Evolutionary conservation across 2,113 vertebrate species (phyloP).

Genomic region (Pseudopipra pipra): DNA sequence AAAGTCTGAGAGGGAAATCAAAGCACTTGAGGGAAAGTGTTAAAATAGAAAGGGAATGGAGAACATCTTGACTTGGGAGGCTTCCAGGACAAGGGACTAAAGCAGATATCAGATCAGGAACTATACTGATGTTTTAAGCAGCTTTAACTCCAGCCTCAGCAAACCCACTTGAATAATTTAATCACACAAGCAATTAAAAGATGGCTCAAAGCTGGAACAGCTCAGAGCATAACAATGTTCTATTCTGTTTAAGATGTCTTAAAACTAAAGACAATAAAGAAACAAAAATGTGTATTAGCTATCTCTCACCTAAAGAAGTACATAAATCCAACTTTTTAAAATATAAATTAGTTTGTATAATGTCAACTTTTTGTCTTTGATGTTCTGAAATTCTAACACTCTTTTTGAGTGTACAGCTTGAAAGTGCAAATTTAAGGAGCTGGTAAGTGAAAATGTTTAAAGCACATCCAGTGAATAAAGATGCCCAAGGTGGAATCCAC

Average conservation of each 20-base stretch:
- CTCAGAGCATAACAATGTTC: not conserved
- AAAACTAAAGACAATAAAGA: not conserved
- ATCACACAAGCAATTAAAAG: conserved; percentile 23
- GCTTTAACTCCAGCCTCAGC: not conserved
- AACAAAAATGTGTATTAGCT: not conserved
- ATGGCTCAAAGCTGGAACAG: not conserved
- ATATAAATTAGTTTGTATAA: not conserved
- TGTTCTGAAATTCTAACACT: not conserved
- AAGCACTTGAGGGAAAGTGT: not conserved
- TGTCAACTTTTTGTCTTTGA: not conserved
- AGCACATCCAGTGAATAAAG: not conserved
- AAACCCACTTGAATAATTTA: conserved; percentile 9
- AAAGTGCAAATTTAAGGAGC: not conserved
- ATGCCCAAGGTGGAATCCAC: not conserved
- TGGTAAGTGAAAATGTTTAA: not conserved
- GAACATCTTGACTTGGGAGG: not conserved
- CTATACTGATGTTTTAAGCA: not conserved
- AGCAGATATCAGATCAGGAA: not conserved
- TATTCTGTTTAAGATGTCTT: not conserved
- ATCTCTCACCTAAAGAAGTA: not conserved
- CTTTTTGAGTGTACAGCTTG: not conserved
- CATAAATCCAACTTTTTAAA: not conserved
- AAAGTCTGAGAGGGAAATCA: not conserved
- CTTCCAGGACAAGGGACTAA: not conserved
- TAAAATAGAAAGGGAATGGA: not conserved